A percentile compares a stretch with the other conserved stretches of the same genome.
phyloP scores from a whole-genome alignment of 1,140 invertebrate genomes.

The Scylla paramamosain region DNA sequence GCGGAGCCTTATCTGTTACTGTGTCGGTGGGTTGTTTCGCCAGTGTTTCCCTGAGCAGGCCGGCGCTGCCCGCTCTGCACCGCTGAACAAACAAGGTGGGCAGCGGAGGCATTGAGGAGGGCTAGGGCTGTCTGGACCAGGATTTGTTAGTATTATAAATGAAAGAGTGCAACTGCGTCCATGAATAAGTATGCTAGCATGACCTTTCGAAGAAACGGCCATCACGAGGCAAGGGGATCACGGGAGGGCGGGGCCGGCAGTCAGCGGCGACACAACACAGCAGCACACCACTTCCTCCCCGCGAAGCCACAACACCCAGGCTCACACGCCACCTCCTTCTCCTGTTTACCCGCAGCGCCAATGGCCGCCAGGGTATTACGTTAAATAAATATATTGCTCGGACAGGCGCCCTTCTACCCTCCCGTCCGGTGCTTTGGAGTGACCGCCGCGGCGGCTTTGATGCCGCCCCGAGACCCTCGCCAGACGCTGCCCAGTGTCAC shows the following conservation, averaged over 20 bases:
- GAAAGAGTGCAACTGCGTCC: background rate
- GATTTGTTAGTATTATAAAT: background rate
- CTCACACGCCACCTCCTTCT: background rate
- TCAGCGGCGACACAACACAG: background rate
- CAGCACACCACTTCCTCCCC: background rate
- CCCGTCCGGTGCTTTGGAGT: constrained; percentile 34
- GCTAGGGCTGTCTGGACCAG: background rate
- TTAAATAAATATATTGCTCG: constrained; percentile 54
- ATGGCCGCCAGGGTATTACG: background rate
- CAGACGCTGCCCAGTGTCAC: constrained; percentile 44
- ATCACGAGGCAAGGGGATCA: background rate
- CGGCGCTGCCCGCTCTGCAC: background rate
- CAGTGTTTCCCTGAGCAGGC: background rate
- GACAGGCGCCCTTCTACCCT: background rate
- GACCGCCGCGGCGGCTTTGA: constrained; percentile 52
- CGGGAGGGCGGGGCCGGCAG: background rate
- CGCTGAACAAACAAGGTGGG: background rate
- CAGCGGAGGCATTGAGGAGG: background rate
- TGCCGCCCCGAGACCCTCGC: background rate
- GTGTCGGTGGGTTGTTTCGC: background rate
- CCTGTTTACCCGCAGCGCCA: constrained; percentile 26
- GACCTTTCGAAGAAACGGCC: background rate
- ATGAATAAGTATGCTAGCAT: background rate
- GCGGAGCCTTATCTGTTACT: background rate
- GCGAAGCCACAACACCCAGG: background rate